Conservation (phyloP, 2,888 invertebrate genomes). For the Euzetes globulus region DNA sequence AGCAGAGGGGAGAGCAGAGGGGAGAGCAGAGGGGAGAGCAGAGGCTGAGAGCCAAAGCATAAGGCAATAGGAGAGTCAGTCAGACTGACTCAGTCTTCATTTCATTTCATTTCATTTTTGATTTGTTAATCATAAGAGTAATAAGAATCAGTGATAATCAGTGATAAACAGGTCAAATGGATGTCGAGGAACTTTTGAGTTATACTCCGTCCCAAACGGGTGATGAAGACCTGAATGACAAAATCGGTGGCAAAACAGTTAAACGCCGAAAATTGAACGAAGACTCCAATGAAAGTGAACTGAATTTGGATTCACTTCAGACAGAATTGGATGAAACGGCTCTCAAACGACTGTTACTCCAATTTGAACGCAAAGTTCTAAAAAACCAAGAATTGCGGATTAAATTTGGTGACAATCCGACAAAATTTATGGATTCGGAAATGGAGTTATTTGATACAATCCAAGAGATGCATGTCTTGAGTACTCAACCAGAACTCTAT, state of each 20-base stretch:
- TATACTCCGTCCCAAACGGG: not conserved
- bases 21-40: no score
- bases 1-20: no score
- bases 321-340: conserved; percentile 67
- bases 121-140: not conserved
- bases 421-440: conserved; percentile 97
- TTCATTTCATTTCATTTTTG: no score
- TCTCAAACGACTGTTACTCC: conserved; percentile 76
- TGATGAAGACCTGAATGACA: conserved; percentile 2
- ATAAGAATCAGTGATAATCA: no score
- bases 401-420: conserved; percentile 92
- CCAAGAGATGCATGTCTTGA: conserved; percentile 83
- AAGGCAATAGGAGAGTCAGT: no score
- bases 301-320: not conserved
- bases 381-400: conserved; percentile 96
- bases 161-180: conserved; percentile 18
- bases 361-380: conserved; percentile 87
- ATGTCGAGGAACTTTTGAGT: conserved; percentile 31
- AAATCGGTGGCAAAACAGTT: not conserved
- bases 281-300: not conserved
- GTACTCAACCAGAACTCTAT: conserved; percentile 92
- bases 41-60: no score
- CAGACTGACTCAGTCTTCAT: no score
- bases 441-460: conserved; percentile 79
- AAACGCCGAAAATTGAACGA: conserved; percentile 4